Evolutionary conservation across 2,113 vertebrate genomes (phyloP).

Genomic region (Hemibagrus wyckioides): DNA sequence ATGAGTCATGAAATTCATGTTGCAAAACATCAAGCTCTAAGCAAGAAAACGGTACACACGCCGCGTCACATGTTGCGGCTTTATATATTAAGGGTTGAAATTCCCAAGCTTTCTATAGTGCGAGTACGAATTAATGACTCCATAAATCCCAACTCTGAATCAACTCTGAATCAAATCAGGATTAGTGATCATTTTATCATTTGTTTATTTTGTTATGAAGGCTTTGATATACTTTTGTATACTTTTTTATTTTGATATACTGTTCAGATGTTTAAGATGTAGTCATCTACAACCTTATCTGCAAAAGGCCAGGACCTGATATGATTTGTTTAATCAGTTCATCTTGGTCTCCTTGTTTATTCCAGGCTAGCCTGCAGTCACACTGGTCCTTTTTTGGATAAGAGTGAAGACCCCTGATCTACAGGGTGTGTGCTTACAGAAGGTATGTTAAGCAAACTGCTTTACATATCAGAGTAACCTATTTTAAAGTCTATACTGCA

Average conservation of each 20-base stretch:
- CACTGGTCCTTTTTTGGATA: not conserved
- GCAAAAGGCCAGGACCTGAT: not conserved
- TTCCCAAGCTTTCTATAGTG: not conserved
- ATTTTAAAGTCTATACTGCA: not conserved
- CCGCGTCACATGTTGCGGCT: conserved; percentile 1
- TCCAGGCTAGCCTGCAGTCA: not conserved
- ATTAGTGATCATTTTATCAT: not conserved
- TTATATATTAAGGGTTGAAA: conserved; percentile 10
- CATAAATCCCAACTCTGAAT: not conserved
- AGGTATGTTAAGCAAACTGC: not conserved
- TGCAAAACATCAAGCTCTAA: not conserved
- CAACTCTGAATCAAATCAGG: not conserved
- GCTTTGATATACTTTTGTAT: not conserved
- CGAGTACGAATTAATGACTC: not conserved
- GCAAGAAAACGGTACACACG: not conserved
- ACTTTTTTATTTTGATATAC: not conserved
- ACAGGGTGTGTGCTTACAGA: not conserved
- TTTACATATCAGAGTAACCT: not conserved
- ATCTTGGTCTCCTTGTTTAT: not conserved
- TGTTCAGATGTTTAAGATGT: not conserved
- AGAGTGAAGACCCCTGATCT: not conserved
- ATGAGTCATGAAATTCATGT: not conserved
- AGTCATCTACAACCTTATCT: not conserved
- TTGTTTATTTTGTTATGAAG: not conserved
- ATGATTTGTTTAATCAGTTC: not conserved